Conservation (phyloP, 2,797 vertebrate genomes). For the Lepilemur septentrionalis region DNA sequence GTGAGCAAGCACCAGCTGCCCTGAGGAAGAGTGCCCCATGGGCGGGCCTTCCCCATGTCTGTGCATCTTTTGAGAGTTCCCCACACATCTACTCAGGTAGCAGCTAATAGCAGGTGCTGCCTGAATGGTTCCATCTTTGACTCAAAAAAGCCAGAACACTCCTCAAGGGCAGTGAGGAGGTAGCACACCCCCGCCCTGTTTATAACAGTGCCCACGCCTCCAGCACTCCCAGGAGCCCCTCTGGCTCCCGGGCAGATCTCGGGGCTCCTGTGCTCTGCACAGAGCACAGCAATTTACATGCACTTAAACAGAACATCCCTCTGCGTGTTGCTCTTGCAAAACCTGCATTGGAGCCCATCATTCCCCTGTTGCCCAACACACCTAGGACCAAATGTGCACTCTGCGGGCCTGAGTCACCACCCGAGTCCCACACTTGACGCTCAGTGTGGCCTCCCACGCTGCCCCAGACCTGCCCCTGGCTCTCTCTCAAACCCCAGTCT, state of each 20-base stretch:
- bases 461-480: no score
- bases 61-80: background rate
- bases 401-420: background rate
- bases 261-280: background rate
- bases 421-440: background rate
- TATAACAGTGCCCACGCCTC: fast-evolving
- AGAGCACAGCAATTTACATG: background rate
- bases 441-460: fast-evolving
- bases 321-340: background rate
- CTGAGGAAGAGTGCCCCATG: background rate
- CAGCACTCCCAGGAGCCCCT: background rate
- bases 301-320: background rate
- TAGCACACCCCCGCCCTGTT: background rate
- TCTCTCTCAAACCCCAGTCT: background rate
- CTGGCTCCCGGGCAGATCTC: background rate
- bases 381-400: background rate
- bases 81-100: background rate
- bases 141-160: background rate
- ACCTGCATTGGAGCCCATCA: background rate
- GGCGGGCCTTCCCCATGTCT: background rate
- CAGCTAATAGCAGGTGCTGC: background rate
- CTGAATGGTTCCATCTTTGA: background rate
- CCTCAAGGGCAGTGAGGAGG: background rate
- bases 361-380: background rate
- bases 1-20: background rate